A percentile compares a stretch with the other conserved stretches of the same genome.
These are phyloP conservation scores for Hirtodrosophila duncani DNA, from an alignment of 2,888 invertebrate species.

Conservation along the genomic window DNA sequence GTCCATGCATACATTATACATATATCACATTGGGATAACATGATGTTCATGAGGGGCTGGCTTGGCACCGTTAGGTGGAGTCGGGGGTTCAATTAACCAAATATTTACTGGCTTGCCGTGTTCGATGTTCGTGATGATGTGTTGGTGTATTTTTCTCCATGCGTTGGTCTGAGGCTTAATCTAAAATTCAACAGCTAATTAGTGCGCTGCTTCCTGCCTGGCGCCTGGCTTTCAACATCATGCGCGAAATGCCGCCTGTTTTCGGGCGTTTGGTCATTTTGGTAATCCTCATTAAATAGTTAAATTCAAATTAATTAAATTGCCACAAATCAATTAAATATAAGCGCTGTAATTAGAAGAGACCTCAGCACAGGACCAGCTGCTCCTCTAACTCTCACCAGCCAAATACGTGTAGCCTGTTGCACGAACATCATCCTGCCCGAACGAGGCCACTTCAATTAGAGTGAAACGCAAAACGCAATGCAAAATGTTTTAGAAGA, in stretches of 20 bases:
- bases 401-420: constrained; percentile 50
- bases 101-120: neutral
- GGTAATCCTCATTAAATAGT: constrained; percentile 73
- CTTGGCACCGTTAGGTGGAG: too few relatives aligned
- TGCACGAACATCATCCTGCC: constrained; percentile 57
- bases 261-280: constrained; percentile 23
- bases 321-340: constrained; percentile 73
- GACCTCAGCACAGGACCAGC: too few relatives aligned
- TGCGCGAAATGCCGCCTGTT: constrained; percentile 13
- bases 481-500: constrained; percentile 51
- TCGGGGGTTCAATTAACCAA: too few relatives aligned
- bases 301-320: constrained; percentile 74
- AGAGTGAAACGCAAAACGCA: constrained; percentile 47
- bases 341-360: constrained; percentile 72
- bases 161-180: constrained; percentile 44
- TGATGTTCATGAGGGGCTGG: too few relatives aligned
- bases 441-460: constrained; percentile 54
- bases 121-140: neutral
- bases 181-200: constrained; percentile 74
- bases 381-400: too few relatives aligned
- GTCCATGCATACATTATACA: too few relatives aligned
- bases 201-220: constrained; percentile 46
- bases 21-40: too few relatives aligned
- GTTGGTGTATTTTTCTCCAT: constrained; percentile 6
- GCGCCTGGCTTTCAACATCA: constrained; percentile 56